Base-by-base conservation (phyloP, 1,140 invertebrate genomes). In the Chionoecetes opilio region DNA sequence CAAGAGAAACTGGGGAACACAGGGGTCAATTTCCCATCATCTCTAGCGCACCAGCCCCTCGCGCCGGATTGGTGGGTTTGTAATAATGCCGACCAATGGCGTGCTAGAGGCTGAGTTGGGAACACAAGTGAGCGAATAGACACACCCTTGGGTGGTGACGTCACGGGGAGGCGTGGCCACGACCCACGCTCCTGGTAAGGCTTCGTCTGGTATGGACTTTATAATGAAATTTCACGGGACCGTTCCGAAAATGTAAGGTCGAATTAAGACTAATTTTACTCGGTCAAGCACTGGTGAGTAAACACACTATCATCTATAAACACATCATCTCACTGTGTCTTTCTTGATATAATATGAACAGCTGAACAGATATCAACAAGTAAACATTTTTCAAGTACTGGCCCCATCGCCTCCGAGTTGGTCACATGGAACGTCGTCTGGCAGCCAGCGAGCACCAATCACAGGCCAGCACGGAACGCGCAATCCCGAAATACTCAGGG, bases 1-100 rank as follows among this genome's bases (percentile, higher is more conserved):
- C 89, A 46, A 95, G 89, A 91, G 90, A 95, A 95, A 95, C 94
- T 92, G 89, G 26, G 37, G n/a, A 91, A 41, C 94, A 91, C 63
- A 95, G 89, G 94, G 94, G 94, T 91, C 89, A 95, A 92, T 87
- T 95, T 95, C 94, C 89, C 94, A 37, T 95, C 94, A 95, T 92
- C 94, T 17, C 29, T 21, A 37, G 46, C 38, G 94, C 94, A 95
- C 94, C 94, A 92, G 94, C 94, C 94, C 94, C 94, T 95, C 90
- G 11, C 35, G 26, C 32, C 89, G 37, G 90, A 95, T 95, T 95
- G 94, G 94, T 86, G n/a, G 41, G 82, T 95, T 95, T 87, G 90
- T 95, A 95, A 95, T 95, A 92, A 86, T 92, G 31, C 29, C 84
- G 90, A 75, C 94, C 94, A 95, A 95, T 92, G 94, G 46, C 35